Evolutionary conservation across 2,113 vertebrate species (phyloP).

Genomic region (Vimba vimba): DNA sequence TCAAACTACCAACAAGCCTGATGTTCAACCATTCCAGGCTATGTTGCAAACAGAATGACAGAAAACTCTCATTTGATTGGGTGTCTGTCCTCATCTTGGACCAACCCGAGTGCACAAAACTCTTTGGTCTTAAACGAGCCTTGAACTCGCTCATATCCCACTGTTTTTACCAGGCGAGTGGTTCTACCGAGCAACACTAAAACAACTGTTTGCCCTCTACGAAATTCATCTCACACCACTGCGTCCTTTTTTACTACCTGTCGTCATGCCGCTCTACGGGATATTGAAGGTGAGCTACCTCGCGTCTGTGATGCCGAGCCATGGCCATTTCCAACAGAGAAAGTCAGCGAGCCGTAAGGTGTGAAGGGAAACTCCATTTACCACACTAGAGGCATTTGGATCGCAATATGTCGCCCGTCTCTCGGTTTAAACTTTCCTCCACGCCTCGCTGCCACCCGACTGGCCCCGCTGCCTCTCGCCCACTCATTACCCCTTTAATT

Average conservation of each 20-base stretch:
- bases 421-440: slow-evolving; percentile 74
- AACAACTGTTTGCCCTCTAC: neutral
- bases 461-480: slow-evolving; percentile 69
- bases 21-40: neutral
- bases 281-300: slow-evolving; percentile 31
- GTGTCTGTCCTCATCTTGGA: neutral
- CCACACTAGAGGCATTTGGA: slow-evolving; percentile 17
- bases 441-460: slow-evolving; percentile 68
- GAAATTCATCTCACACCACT: slow-evolving; percentile 31
- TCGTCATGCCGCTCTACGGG: slow-evolving; percentile 19
- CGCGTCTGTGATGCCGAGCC: neutral
- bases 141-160: slow-evolving; percentile 17
- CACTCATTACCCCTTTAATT: slow-evolving; percentile 66
- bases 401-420: slow-evolving; percentile 68
- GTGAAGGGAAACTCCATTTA: slow-evolving; percentile 54
- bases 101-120: neutral
- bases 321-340: slow-evolving; percentile 62
- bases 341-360: slow-evolving; percentile 44
- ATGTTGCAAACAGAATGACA: neutral
- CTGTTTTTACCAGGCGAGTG: neutral
- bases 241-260: slow-evolving; percentile 37
- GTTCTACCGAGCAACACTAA: neutral
- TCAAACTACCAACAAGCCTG: neutral
- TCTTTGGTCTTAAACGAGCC: slow-evolving; percentile 51
- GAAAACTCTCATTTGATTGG: neutral